A percentile compares a stretch with the other conserved stretches of the same genome.
These are phyloP conservation scores for Malurus melanocephalus DNA, from an alignment of 2,113 vertebrate species.

Conservation along the genomic window DNA sequence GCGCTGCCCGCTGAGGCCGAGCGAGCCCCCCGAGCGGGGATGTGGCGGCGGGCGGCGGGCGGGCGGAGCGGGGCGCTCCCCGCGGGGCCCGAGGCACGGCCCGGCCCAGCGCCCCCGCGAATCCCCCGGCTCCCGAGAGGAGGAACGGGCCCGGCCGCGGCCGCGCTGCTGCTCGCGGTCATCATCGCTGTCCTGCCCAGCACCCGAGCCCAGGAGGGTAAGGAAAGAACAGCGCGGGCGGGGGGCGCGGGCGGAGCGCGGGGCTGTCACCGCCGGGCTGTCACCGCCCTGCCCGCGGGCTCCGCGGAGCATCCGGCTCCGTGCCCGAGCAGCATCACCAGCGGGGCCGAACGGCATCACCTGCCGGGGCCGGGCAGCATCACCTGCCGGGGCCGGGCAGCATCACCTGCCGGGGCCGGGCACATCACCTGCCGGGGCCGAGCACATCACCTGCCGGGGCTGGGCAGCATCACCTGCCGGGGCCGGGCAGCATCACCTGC, in stretches of 20 bases:
- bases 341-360: not conserved
- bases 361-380: not conserved
- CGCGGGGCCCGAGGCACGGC: too few relatives aligned
- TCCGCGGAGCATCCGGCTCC: not conserved
- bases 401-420: too few relatives aligned
- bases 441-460: too few relatives aligned
- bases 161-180: constrained; percentile 3
- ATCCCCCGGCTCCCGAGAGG: not conserved
- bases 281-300: not conserved
- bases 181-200: constrained; percentile 1
- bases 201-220: constrained; percentile 32
- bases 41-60: too few relatives aligned
- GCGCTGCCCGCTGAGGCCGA: too few relatives aligned
- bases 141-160: not conserved
- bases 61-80: too few relatives aligned
- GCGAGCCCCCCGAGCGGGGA: too few relatives aligned
- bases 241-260: not conserved
- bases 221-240: constrained; percentile 6
- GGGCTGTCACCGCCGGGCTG: not conserved
- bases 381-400: too few relatives aligned
- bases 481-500: too few relatives aligned
- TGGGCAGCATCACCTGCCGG: too few relatives aligned
- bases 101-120: too few relatives aligned
- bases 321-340: not conserved
- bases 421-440: not conserved